Conservation (phyloP, 2,113 vertebrate species). For the Herpailurus yagouaroundi region DNA sequence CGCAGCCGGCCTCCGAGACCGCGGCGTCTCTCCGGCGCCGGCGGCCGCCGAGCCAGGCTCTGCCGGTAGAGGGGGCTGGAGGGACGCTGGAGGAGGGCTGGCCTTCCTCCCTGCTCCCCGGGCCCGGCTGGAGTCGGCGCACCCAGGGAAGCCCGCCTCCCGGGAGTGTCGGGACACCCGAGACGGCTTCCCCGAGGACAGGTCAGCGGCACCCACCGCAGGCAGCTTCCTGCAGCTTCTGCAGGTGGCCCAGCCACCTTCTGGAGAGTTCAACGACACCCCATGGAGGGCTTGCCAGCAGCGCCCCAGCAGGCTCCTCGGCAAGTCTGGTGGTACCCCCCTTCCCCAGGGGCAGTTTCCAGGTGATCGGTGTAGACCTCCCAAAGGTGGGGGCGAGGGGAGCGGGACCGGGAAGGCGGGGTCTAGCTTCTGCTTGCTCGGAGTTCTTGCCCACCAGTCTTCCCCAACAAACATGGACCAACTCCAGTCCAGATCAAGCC, state of each 20-base stretch:
- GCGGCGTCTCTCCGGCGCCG: no score
- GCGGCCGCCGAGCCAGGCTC: neutral
- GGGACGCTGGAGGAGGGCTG: neutral
- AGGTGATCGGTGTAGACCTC: neutral
- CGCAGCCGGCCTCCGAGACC: accelerated
- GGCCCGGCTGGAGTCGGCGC: neutral
- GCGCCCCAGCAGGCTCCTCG: neutral
- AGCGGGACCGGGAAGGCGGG: accelerated
- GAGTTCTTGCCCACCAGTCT: neutral
- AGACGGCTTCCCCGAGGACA: neutral
- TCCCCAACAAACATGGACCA: neutral
- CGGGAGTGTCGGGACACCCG: neutral
- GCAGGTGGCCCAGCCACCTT: neutral
- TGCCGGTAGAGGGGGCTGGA: neutral
- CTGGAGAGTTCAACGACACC: neutral
- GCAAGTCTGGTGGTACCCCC: neutral
- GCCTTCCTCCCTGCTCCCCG: neutral
- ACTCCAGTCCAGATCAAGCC: neutral
- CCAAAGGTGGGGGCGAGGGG: neutral
- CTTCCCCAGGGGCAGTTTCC: neutral
- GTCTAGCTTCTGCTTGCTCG: neutral
- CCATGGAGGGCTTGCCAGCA: neutral
- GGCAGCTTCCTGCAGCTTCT: neutral
- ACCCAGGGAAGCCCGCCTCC: neutral
- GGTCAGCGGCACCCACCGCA: no score